Conservation (phyloP, 2,888 invertebrate genomes). For the Lissocephala sabroskyi region DNA sequence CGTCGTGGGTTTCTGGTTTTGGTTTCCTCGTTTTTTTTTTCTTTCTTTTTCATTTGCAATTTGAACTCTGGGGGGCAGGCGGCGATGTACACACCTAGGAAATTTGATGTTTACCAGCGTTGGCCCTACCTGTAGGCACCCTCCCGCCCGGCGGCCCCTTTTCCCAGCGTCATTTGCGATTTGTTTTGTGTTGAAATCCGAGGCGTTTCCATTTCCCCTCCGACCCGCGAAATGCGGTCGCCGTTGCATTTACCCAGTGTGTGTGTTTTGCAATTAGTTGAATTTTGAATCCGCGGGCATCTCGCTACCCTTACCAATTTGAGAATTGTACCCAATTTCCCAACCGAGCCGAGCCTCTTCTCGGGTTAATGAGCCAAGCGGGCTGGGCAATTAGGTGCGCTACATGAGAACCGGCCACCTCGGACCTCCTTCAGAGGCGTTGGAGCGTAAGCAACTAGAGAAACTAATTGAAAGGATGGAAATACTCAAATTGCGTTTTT, state of each 20-base stretch:
- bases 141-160: too few species aligned
- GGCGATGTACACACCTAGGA: constrained; percentile 2
- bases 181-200: constrained; percentile 32
- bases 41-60: constrained; percentile 15
- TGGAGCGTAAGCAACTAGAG: too few species aligned
- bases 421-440: too few species aligned
- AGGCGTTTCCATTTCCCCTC: constrained; percentile 61
- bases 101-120: not conserved
- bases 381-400: too few species aligned
- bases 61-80: constrained; percentile 7
- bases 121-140: not conserved
- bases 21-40: constrained; percentile 7
- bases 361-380: too few species aligned
- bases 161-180: constrained; percentile 12
- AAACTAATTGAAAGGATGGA: too few species aligned
- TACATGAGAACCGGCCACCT: too few species aligned
- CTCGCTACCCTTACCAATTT: constrained; percentile 26
- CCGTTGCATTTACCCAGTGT: not conserved
- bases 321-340: constrained; percentile 25
- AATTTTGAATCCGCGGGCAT: not conserved
- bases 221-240: constrained; percentile 25
- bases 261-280: constrained; percentile 2
- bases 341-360: not conserved
- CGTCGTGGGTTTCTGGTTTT: constrained; percentile 23
- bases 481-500: too few species aligned